Conservation (phyloP, 2,797 vertebrate genomes). For the Carapus acus region DNA sequence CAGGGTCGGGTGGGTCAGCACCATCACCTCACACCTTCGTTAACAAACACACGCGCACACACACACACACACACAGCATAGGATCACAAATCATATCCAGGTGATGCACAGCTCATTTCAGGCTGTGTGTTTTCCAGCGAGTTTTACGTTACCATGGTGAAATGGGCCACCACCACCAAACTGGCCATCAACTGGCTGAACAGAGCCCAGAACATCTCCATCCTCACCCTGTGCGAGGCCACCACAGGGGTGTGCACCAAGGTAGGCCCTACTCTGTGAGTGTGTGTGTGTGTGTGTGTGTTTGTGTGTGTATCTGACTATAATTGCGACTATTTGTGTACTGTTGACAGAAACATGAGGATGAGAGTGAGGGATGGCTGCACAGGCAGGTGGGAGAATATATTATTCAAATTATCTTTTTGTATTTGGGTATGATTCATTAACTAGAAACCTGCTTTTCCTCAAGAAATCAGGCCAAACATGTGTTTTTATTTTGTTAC, state of each 20-base stretch:
- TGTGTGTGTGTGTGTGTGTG: conserved; percentile 29
- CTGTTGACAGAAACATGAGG: conserved; percentile 88
- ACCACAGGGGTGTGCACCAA: conserved; percentile 95
- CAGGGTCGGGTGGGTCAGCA: conserved; percentile 80
- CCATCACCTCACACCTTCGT: too few species aligned
- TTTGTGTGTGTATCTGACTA: not conserved
- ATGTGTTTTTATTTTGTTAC: too few species aligned
- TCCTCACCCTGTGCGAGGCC: conserved; percentile 91
- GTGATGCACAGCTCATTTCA: too few species aligned
- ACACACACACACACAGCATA: too few species aligned
- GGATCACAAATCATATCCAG: too few species aligned
- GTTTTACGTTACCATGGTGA: conserved; percentile 96
- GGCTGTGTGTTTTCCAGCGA: conserved; percentile 75
- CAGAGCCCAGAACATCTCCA: conserved; percentile 93
- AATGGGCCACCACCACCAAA: conserved; percentile 95
- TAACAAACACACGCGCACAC: too few species aligned
- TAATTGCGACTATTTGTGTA: conserved; percentile 3
- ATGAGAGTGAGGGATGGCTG: conserved; percentile 91
- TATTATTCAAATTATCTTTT: too few species aligned
- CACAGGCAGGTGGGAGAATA: conserved; percentile 93
- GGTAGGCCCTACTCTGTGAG: conserved; percentile 65
- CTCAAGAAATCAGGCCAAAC: too few species aligned
- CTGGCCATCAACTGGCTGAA: conserved; percentile 97
- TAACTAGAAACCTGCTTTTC: too few species aligned
- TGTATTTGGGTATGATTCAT: too few species aligned